These are phyloP conservation scores for Biston stratarius DNA, from an alignment of 2,888 invertebrate genomes.

Conservation along the genomic window DNA sequence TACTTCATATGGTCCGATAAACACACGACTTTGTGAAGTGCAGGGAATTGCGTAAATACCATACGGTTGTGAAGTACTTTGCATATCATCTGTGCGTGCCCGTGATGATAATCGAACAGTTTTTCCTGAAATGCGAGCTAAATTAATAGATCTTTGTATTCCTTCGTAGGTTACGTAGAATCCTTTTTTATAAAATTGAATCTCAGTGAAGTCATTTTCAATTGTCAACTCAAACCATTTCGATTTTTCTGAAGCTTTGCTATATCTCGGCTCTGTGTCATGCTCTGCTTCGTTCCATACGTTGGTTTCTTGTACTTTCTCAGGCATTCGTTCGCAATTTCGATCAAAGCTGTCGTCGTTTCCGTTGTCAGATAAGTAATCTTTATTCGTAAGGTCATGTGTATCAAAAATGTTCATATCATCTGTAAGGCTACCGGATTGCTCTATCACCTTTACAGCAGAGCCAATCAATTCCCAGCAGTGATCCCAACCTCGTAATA, in stretches of 20 bases:
- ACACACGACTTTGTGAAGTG: conserved; percentile 66
- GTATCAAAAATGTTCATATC: conserved; percentile 3
- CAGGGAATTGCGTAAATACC: conserved; percentile 79
- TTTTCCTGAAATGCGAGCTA: conserved; percentile 76
- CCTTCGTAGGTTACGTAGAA: conserved; percentile 85
- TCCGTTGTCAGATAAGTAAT: conserved; percentile 9
- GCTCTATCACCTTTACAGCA: conserved; percentile 63
- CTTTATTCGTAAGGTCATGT: conserved; percentile 2
- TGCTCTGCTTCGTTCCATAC: conserved; percentile 20
- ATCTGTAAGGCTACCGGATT: conserved; percentile 2
- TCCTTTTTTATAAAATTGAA: conserved; percentile 79
- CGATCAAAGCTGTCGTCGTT: conserved; percentile 6
- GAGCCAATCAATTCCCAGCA: conserved; percentile 80
- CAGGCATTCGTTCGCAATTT: neutral
- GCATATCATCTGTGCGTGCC: conserved; percentile 54
- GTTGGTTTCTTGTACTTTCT: conserved; percentile 3
- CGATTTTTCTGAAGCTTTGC: conserved; percentile 54
- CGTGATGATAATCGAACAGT: conserved; percentile 80
- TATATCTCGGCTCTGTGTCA: neutral
- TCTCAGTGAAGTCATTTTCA: conserved; percentile 83
- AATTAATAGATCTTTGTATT: conserved; percentile 77
- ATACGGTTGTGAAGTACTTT: conserved; percentile 63
- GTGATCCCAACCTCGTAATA: conserved; percentile 70
- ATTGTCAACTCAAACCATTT: conserved; percentile 86
- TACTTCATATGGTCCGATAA: conserved; percentile 78